Evolutionary conservation across 2,113 vertebrate species (phyloP), one percentile per base, ranked within the genome.

Genomic region (Cromileptes altivelis): DNA sequence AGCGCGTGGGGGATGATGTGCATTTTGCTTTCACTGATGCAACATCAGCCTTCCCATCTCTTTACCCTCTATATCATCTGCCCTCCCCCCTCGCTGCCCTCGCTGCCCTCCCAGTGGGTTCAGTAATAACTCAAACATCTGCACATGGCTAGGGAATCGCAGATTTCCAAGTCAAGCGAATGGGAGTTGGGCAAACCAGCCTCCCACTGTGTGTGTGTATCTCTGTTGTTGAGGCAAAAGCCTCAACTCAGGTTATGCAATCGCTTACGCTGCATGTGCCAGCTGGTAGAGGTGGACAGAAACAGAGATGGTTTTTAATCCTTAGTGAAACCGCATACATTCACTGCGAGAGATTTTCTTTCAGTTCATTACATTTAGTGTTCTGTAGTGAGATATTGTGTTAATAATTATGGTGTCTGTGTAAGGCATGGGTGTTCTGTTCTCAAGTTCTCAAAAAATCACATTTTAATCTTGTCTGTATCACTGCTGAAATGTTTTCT

Each of bases 221-320:
- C 10, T 55, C 33, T 80, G 85, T 50, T 72, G n/a, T 69, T 27
- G 78, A 85, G 86, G 86, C 81, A 88, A 89, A 91, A 89, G 87
- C 88, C 50, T 21, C 15, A 78, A 70, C 70, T 58, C 25, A 42
- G 52, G 53, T 95, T 95, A 95, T 56, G 83, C 77, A 94, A 95
- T 91, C 88, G 80, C 76, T 81, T 86, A 58, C 25, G 49, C 74
- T 33, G 56, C 84, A 71, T 90, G 87, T 86, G 79, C 88, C 94
- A 94, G 91, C 92, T 95, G 94, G 91, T 87, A 65, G 88, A 82
- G 74, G 83, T 86, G 76, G 85, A 75, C 70, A 64, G 83, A 90
- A 55, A 85, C 27, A 9, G 81, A 91, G 87, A 71, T 71, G 81
- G 70, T 56, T 89, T 92, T 90, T 90, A 92, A 95, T 95, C 93